phyloP scores from a whole-genome alignment of 2,797 vertebrate genomes.

The Rhyacichthys aspro region DNA sequence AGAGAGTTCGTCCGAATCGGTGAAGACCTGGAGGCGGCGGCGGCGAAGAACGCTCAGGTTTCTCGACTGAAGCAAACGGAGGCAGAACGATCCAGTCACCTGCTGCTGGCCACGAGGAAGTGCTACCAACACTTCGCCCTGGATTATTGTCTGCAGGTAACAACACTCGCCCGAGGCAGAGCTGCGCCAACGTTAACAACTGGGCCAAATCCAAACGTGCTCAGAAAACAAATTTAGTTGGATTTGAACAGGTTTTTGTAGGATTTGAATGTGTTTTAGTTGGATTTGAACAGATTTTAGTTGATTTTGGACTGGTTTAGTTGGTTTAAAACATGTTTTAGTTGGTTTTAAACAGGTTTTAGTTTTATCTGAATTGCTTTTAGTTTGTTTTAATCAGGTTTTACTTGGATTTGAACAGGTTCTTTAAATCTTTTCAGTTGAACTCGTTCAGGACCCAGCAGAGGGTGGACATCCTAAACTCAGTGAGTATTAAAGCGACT shows the following conservation, averaged over 20 bases:
- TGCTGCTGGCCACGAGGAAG: conserved; percentile 79
- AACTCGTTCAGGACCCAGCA: conserved; percentile 80
- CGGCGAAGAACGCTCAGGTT: conserved; percentile 72
- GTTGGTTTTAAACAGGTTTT: no score
- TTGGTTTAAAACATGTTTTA: no score
- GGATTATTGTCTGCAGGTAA: conserved; percentile 83
- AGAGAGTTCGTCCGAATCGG: conserved; percentile 76
- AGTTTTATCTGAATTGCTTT: no score
- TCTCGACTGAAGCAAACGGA: conserved; percentile 68
- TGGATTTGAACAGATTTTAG: no score
- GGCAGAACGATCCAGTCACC: conserved; percentile 72
- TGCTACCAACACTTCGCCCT: conserved; percentile 82
- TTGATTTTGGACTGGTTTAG: no score
- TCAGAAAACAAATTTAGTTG: no score
- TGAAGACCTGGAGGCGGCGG: conserved; percentile 73
- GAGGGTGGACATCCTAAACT: conserved; percentile 78
- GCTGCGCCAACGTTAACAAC: no score
- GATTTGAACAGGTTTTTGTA: no score
- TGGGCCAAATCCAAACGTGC: no score
- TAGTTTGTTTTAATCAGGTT: no score
- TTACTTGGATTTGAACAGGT: no score
- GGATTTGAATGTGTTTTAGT: no score
- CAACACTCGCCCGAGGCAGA: neutral
- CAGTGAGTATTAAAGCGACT: conserved; percentile 62
- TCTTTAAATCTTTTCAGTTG: conserved; percentile 59